Conservation (phyloP, 2,797 vertebrate species). For the Rhincodon typus region DNA sequence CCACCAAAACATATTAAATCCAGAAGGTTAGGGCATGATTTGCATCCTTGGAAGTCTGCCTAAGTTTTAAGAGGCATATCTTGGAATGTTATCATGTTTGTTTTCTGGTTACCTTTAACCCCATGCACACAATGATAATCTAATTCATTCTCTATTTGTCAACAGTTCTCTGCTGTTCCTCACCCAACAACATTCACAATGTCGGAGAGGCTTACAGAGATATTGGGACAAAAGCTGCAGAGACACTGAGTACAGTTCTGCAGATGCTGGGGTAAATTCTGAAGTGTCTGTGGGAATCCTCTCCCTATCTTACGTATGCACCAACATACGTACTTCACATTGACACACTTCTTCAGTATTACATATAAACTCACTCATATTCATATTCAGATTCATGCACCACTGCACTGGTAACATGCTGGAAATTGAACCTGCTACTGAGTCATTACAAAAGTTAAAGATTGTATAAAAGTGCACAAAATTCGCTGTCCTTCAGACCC, state of each 20-base stretch:
- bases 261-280: neutral
- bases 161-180: neutral
- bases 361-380: too few species aligned
- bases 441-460: too few species aligned
- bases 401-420: too few species aligned
- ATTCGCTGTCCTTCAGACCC: too few species aligned
- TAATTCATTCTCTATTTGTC: neutral
- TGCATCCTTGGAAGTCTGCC: constrained; percentile 24
- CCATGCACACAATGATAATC: neutral
- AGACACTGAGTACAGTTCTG: too few species aligned
- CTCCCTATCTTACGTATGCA: neutral
- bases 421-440: too few species aligned
- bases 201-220: neutral
- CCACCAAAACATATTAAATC: constrained; percentile 30
- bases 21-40: constrained; percentile 21
- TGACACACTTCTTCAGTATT: too few species aligned
- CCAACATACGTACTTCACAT: too few species aligned
- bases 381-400: neutral
- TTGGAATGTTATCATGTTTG: constrained; percentile 1
- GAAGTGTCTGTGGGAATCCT: neutral
- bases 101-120: constrained; percentile 29
- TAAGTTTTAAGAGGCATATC: neutral
- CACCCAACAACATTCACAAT: neutral
- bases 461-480: too few species aligned
- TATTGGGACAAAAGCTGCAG: neutral